Percentiles rank a stretch among this genome's conserved stretches.
Conservation (phyloP, 2,888 invertebrate genomes). For the Teleogryllus oceanicus region DNA sequence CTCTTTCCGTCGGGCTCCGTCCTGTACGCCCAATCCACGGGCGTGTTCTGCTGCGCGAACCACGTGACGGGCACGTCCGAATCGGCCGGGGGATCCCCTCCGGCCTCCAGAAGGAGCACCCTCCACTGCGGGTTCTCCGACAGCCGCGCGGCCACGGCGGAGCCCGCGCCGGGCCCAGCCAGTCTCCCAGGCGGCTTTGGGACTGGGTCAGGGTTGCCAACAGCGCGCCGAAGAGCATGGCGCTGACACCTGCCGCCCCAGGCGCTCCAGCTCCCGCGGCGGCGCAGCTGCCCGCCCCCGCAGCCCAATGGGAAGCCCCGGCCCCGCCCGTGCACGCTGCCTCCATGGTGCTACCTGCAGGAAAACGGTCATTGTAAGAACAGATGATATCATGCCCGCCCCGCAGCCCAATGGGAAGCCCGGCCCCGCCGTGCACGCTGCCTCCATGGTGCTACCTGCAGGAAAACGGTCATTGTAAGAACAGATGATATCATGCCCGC, state of each 20-base stretch:
- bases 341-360: no score
- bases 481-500: background rate
- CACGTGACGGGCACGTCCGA: constrained; percentile 42
- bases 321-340: no score
- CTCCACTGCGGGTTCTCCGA: constrained; percentile 41
- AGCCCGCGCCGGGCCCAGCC: no score
- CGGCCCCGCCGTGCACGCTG: no score
- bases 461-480: no score
- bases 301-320: background rate
- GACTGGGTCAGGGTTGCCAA: background rate
- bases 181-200: background rate
- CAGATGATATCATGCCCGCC: no score
- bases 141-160: constrained; percentile 47
- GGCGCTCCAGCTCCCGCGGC: background rate
- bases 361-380: background rate
- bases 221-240: background rate
- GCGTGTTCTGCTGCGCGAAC: constrained; percentile 41
- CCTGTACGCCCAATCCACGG: constrained; percentile 48
- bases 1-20: constrained; percentile 46
- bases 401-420: no score
- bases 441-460: no score
- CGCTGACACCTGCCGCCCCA: background rate
- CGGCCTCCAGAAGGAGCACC: constrained; percentile 44
- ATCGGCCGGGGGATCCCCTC: constrained; percentile 42
- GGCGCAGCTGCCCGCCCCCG: background rate